phyloP scores from a whole-genome alignment of 1,140 invertebrate genomes.

The Brachionus rubens region DNA sequence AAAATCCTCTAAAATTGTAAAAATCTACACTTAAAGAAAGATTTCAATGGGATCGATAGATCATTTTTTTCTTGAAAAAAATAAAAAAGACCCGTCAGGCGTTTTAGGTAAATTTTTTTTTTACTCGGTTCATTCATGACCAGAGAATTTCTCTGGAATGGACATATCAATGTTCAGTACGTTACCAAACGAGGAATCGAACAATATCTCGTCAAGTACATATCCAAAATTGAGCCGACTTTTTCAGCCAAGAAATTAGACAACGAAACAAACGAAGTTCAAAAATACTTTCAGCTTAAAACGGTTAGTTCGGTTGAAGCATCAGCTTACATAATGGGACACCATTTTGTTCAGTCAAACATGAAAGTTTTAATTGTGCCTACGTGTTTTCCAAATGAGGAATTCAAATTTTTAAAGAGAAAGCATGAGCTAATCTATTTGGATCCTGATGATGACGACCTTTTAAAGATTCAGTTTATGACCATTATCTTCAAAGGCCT shows the following conservation, averaged over 20 bases:
- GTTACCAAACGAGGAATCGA: neutral
- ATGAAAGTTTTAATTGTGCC: neutral
- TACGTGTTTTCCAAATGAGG: neutral
- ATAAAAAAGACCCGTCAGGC: too few relatives aligned
- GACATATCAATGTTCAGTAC: neutral
- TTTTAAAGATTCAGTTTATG: neutral
- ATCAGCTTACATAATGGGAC: neutral
- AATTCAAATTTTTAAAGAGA: slow-evolving; percentile 20
- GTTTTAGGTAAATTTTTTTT: too few relatives aligned
- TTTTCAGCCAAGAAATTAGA: neutral
- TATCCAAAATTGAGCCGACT: neutral
- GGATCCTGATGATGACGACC: neutral
- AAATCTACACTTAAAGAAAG: too few relatives aligned
- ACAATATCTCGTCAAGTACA: neutral
- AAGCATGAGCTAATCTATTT: neutral
- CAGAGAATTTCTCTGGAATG: neutral
- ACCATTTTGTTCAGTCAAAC: slow-evolving; percentile 8
- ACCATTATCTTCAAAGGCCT: slow-evolving; percentile 13
- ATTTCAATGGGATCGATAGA: too few relatives aligned
- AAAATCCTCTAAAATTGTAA: too few relatives aligned
- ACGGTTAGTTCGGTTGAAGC: neutral
- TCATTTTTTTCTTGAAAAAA: too few relatives aligned
- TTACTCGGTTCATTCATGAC: too few relatives aligned
- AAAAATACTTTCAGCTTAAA: too few relatives aligned
- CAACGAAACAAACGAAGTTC: too few relatives aligned